Evolutionary conservation across 2,888 invertebrate genomes (phyloP), one percentile per base, ranked within the genome.

Genomic region (Synergus gifuensis): DNA sequence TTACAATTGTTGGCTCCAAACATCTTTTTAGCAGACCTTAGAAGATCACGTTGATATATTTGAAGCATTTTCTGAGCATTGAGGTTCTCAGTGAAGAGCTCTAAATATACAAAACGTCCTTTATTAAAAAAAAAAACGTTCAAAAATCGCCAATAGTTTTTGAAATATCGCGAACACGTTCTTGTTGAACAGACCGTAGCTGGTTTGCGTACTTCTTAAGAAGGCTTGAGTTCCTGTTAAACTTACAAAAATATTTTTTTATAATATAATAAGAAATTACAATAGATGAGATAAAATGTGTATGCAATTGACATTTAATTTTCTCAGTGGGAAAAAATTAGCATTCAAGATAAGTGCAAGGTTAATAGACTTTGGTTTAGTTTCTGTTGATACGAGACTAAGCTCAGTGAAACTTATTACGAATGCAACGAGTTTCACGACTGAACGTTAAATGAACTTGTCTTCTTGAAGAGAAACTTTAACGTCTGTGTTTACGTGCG

Each of bases 381-480:
- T n/a, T 58, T 2, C 18, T 18, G 58, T 16, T n/a, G 18, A 58
- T 18, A 16, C 18, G 58, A 11, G 58, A 58, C 58, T 58, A 18
- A 58, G 58, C 58, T 11, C 58, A 79, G 79, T 78, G 79, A 77
- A 82, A 80, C 84, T 84, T 83, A 83, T 85, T 85, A 83, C 78
- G 73, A 78, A 85, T 84, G 84, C 85, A 83, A 81, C 78, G 78
- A 76, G 84, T n/a, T 18, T 36, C 83, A 80, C 80, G 80, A 81
- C 67, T 69, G 76, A 76, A 77, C 79, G 77, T 80, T 80, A 83
- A 86, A 84, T 81, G 86, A 85, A 86, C 85, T 85, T 84, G 83
- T 85, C 83, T 83, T 82, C 84, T 83, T 77, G 76, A 84, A 81
- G 82, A 78, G 81, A 79, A 83, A 79, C 82, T 84, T 66, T 86